These are phyloP conservation scores for Cottus gobio DNA, from an alignment of 2,113 vertebrate species.

Conservation along the genomic window DNA sequence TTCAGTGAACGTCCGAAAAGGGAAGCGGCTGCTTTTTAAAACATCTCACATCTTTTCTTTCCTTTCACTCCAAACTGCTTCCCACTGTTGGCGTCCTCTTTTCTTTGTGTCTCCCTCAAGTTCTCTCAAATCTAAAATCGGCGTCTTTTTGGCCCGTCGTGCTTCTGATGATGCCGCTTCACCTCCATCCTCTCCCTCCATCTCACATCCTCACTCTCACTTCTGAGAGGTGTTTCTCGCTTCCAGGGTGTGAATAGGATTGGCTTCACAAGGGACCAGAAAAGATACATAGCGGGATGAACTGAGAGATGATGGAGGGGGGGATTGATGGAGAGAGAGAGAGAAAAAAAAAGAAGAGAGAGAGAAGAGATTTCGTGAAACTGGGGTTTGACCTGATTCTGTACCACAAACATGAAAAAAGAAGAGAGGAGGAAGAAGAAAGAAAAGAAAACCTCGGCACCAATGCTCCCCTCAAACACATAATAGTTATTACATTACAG, in stretches of 20 bases:
- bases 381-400: background rate
- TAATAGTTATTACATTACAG: background rate
- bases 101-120: background rate
- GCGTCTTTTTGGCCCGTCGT: background rate
- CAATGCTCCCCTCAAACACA: background rate
- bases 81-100: background rate
- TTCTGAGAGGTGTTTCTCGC: conserved; percentile 49
- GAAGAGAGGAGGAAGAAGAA: background rate
- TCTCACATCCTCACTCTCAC: conserved; percentile 42
- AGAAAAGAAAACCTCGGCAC: background rate
- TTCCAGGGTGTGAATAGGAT: conserved; percentile 60
- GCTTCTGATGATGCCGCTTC: conserved; percentile 3
- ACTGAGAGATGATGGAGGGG: background rate
- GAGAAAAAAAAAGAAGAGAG: too few relatives aligned
- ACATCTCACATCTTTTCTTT: too few relatives aligned
- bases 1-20: too few relatives aligned
- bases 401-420: background rate
- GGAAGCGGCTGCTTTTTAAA: background rate
- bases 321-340: too few relatives aligned
- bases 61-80: too few relatives aligned
- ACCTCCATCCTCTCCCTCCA: conserved; percentile 3
- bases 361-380: background rate
- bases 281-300: background rate
- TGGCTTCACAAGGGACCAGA: conserved; percentile 33
- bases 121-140: background rate